Evolutionary conservation across 1,140 invertebrate species (phyloP), one percentile per base, ranked within the genome.

Genomic region (Zaprionus inermis): DNA sequence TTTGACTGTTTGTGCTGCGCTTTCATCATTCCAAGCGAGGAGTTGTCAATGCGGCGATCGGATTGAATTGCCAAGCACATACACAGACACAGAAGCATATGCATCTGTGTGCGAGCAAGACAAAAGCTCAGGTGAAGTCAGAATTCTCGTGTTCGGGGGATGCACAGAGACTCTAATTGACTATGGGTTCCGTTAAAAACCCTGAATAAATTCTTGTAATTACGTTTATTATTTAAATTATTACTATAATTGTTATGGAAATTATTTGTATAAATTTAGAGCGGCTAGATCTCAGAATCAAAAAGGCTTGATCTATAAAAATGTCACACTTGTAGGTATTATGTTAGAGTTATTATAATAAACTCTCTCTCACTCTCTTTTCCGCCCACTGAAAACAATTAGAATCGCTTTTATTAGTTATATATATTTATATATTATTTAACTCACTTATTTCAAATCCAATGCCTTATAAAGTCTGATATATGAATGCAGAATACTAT

Each of bases 11-110:
- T 71, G 41, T 68, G 70, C 70, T 67, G 70, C 12, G 58, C 32
- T 79, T 70, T 81, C 78, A 76, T 72, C 64, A 67, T 67, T 59
- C 36, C 70, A 60, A 32, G 24, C 49, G 56, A 73, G 71, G 71
- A 74, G 66, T 74, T 74, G 66, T 74, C 72, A 70, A 70, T 63
- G 49, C 52, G 28, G 7, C 24, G 71, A 68, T 70, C 72, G 24
- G 12, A 22, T 61, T 30, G n/a, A 12, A 38, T 11, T 11, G 11
- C 36, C 9, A 38, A n/a, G 12, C 12, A 38, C 10, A 51, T 10
- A 52, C 14, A 52, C 12, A 34, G 1, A 55, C 11, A 41, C 20
- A 65, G 9, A 65, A 18, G 22, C 11, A 30, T 1, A 2, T 32
- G 32, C 51, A n/a, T 32, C 36, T 38, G 7, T 46, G 44, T 49